phyloP scores from a whole-genome alignment of 2,888 invertebrate species.

The Thelaira solivaga region DNA sequence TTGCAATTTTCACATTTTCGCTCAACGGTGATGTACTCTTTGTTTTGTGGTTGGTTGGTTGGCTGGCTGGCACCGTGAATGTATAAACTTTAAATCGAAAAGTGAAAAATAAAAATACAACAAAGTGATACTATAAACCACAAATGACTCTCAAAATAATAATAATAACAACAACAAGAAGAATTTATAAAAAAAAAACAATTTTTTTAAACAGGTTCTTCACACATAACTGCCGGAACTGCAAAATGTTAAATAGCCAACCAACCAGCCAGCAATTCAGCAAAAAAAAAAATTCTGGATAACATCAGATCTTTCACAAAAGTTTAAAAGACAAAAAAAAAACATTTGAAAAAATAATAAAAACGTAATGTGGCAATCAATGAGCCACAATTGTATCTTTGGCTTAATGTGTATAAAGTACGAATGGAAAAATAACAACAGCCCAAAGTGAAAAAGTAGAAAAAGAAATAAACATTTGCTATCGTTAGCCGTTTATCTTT shows the following conservation, averaged over 20 bases:
- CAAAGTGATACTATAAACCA: conserved; percentile 29
- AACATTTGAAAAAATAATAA: conserved; percentile 16
- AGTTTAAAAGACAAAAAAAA: conserved; percentile 28
- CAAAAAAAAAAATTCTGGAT: conserved; percentile 12
- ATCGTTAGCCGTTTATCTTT: conserved; percentile 62
- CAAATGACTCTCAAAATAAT: conserved; percentile 50
- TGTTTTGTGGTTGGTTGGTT: conserved; percentile 37
- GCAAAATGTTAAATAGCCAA: conserved; percentile 53
- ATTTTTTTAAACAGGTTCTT: conserved; percentile 3
- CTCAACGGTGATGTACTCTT: conserved; percentile 7
- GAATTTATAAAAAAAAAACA: too few species aligned
- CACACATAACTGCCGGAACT: conserved; percentile 40
- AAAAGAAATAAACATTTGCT: conserved; percentile 55
- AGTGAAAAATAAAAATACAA: not conserved
- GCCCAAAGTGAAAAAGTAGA: conserved; percentile 16
- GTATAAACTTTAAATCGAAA: conserved; percentile 5
- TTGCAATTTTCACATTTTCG: conserved; percentile 57
- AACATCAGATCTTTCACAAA: not conserved
- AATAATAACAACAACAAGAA: conserved; percentile 8
- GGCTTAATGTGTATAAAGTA: conserved; percentile 53
- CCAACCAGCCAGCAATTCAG: conserved; percentile 26
- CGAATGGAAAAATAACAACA: conserved; percentile 23
- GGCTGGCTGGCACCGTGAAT: conserved; percentile 29
- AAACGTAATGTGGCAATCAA: conserved; percentile 54
- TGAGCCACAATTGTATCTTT: conserved; percentile 61